phyloP scores from a whole-genome alignment of 2,797 vertebrate genomes.

The Alcedo quadribrachys region DNA sequence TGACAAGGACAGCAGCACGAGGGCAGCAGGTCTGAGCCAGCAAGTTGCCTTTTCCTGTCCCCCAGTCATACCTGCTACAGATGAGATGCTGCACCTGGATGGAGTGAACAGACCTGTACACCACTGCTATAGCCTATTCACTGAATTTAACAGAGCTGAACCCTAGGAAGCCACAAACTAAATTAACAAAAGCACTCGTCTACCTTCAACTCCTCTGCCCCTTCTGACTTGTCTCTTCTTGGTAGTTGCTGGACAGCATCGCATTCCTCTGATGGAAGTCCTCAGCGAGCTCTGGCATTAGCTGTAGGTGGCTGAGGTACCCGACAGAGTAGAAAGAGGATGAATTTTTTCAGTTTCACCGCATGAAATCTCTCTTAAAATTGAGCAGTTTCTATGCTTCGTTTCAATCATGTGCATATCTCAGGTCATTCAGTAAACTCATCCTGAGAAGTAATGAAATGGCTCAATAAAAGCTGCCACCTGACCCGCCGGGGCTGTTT shows the following conservation, averaged over 20 bases:
- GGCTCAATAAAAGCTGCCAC: background rate
- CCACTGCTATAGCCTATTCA: background rate
- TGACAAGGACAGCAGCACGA: background rate
- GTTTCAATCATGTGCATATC: fast-evolving
- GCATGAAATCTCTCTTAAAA: background rate
- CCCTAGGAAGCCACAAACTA: background rate
- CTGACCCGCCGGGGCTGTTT: fast-evolving
- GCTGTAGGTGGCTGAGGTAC: background rate
- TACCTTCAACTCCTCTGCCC: background rate
- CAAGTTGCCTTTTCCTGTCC: fast-evolving
- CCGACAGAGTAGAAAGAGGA: background rate
- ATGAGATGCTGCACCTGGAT: background rate
- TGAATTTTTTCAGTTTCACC: background rate
- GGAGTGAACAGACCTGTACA: background rate
- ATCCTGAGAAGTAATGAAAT: background rate
- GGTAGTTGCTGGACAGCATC: background rate
- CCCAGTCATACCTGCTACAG: fast-evolving
- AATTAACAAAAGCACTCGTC: background rate
- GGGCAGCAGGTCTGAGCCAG: fast-evolving
- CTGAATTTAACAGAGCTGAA: background rate
- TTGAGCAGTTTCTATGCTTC: background rate
- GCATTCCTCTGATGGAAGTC: background rate
- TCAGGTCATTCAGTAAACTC: background rate
- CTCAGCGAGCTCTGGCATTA: background rate
- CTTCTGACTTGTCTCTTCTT: background rate